Evolutionary conservation across 2,113 vertebrate species (phyloP).

Genomic region (Choloepus hoffmanni): DNA sequence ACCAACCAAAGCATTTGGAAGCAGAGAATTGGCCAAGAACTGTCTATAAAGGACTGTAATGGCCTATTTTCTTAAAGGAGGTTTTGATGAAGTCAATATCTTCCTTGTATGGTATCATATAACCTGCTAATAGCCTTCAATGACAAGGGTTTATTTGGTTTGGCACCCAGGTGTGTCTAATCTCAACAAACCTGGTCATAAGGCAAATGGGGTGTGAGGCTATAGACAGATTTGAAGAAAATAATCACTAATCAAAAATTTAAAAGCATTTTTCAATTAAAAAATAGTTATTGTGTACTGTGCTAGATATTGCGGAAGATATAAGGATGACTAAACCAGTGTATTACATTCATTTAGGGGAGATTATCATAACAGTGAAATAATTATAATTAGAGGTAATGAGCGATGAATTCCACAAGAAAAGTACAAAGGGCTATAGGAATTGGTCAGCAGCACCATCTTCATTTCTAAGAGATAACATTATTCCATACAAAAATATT

Average conservation of each 20-base stretch:
- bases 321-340: slow-evolving; percentile 5
- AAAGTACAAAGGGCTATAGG: slow-evolving; percentile 26
- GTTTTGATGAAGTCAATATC: neutral
- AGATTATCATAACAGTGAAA: slow-evolving; percentile 52
- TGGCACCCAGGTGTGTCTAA: slow-evolving; percentile 20
- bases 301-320: slow-evolving; percentile 28
- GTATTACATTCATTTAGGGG: slow-evolving; percentile 45
- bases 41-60: slow-evolving; percentile 15
- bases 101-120: slow-evolving; percentile 12
- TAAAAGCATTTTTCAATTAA: slow-evolving; percentile 53
- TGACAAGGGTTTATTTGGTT: slow-evolving; percentile 12
- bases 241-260: slow-evolving; percentile 52
- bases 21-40: neutral
- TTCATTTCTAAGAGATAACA: slow-evolving; percentile 38
- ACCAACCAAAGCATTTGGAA: neutral
- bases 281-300: slow-evolving; percentile 38
- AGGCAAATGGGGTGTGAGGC: neutral
- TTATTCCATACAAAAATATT: neutral
- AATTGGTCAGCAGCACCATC: slow-evolving; percentile 2
- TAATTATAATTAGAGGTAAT: slow-evolving; percentile 44
- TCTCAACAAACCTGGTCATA: slow-evolving; percentile 46
- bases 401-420: slow-evolving; percentile 32
- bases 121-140: slow-evolving; percentile 34
- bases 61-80: slow-evolving; percentile 30
- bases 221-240: neutral